These are phyloP conservation scores for Ferrisia virgata DNA, from an alignment of 2,888 invertebrate genomes.

Conservation along the genomic window DNA sequence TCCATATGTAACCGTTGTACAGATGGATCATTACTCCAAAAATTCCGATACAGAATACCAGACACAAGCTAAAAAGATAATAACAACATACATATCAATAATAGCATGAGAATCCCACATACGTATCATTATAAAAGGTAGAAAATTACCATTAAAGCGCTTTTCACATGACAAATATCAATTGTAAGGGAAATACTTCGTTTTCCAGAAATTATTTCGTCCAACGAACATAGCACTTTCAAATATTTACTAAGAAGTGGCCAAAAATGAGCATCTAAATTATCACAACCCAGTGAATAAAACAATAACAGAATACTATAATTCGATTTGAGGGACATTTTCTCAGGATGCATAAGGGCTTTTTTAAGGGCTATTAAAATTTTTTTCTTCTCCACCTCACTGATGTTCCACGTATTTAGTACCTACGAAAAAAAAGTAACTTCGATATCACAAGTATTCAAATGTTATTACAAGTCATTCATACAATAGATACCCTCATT, in stretches of 20 bases:
- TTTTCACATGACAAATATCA: slow-evolving; percentile 34
- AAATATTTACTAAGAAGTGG: slow-evolving; percentile 28
- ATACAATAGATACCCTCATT: slow-evolving; percentile 38
- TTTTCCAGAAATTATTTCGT: slow-evolving; percentile 36
- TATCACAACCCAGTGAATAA: slow-evolving; percentile 29
- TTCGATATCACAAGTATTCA: background rate
- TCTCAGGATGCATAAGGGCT: background rate
- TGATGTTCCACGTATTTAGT: slow-evolving; percentile 24
- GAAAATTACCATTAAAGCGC: slow-evolving; percentile 13
- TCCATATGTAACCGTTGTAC: background rate
- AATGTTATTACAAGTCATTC: background rate
- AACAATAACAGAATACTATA: slow-evolving; percentile 32
- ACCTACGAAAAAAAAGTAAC: background rate
- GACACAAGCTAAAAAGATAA: slow-evolving; percentile 5
- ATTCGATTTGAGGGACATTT: slow-evolving; percentile 36
- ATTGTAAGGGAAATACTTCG: background rate
- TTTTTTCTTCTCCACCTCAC: background rate
- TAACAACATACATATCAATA: background rate
- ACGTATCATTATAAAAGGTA: background rate
- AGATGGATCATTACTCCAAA: slow-evolving; percentile 10
- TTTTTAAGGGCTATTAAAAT: background rate
- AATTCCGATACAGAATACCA: slow-evolving; percentile 36
- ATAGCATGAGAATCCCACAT: background rate
- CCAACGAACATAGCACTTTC: slow-evolving; percentile 20
- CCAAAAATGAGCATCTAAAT: slow-evolving; percentile 29